Evolutionary conservation across 1,140 invertebrate genomes (phyloP), one percentile per base, ranked within the genome.

Genomic region (Metaphire vulgaris): DNA sequence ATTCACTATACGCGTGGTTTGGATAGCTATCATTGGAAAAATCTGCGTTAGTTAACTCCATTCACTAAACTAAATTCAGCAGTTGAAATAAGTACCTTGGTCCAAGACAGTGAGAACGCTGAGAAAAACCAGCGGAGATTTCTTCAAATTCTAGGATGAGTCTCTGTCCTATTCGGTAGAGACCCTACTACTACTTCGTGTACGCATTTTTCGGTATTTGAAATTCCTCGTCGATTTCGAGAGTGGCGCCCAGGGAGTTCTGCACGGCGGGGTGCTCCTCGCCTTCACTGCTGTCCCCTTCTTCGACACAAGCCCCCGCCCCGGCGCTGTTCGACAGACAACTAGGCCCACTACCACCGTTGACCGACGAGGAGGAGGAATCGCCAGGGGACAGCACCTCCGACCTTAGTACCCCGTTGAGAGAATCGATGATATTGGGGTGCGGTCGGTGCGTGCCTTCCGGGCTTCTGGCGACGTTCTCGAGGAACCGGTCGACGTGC

Each of bases 351-450:
- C 30, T 41, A 34, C 16, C 14, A 72, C 67, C 74, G 14, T 33
- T 41, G 64, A 29, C 21, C 28, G 70, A 29, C 29, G 6, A 2
- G 70, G 12, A 12, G 6, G 67, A 14, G n/a, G 12, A 26, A 12
- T 15, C 2, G 6, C 6, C 32, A 2, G 28, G 32, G 30, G 29
- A 29, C 29, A 29, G 29, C 12, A 12, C 30, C 21, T 56, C 33
- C 26, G 32, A 1, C 1, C 28, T 72, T 33, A 71, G 14, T 16
- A 74, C 74, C 1, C 80, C 81, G 14, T 21, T 65, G 1, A 81
- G 69, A 66, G 76, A 69, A 64, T 82, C 82, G 14, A 85, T 66
- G 21, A 86, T 81, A 72, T 83, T 85, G 14, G 84, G 84, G 76
- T 85, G 84, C 2, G 84, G 83, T 68, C 74, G 79, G 78, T 85